Percentiles rank a stretch among this genome's conserved stretches.
Evolutionary conservation across 2,797 vertebrate genomes (phyloP).

Genomic region (Tympanoctomys barrerae): DNA sequence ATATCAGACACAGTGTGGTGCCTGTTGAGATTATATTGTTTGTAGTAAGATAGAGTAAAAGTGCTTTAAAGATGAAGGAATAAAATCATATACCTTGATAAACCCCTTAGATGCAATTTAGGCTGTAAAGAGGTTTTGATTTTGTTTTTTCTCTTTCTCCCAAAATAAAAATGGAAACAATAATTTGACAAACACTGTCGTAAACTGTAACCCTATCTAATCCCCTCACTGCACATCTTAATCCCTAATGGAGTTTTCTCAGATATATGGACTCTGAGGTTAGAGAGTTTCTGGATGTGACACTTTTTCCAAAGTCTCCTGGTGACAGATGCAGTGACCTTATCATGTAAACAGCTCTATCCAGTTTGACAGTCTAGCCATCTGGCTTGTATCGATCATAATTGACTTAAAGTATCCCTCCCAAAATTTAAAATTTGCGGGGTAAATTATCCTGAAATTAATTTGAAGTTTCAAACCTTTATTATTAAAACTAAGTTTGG

Average conservation of each 20-base stretch:
- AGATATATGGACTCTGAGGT: constrained; percentile 63
- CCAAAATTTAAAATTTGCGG: constrained; percentile 65
- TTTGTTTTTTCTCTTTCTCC: constrained; percentile 41
- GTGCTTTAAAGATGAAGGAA: constrained; percentile 76
- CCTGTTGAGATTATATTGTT: constrained; percentile 82
- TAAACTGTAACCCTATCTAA: constrained; percentile 69
- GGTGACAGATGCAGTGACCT: constrained; percentile 88
- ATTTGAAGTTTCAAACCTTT: constrained; percentile 73
- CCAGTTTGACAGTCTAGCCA: constrained; percentile 85
- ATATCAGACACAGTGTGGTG: constrained; percentile 83
- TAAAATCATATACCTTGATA: constrained; percentile 66
- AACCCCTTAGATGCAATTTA: constrained; percentile 65
- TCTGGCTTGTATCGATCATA: constrained; percentile 86
- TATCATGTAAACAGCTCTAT: constrained; percentile 85
- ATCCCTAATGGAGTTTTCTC: constrained; percentile 81
- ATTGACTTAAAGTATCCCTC: constrained; percentile 83
- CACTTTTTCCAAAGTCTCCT: constrained; percentile 74
- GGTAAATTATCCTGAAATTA: constrained; percentile 63
- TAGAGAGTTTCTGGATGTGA: constrained; percentile 74
- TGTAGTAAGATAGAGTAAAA: constrained; percentile 76
- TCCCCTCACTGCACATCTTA: constrained; percentile 78
- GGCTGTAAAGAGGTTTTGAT: constrained; percentile 14
- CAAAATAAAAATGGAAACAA: constrained; percentile 24
- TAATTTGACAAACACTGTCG: constrained; percentile 81
- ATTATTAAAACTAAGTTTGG: constrained; percentile 66